Conservation (phyloP, 2,888 invertebrate species). For the Hypena proboscidalis region DNA sequence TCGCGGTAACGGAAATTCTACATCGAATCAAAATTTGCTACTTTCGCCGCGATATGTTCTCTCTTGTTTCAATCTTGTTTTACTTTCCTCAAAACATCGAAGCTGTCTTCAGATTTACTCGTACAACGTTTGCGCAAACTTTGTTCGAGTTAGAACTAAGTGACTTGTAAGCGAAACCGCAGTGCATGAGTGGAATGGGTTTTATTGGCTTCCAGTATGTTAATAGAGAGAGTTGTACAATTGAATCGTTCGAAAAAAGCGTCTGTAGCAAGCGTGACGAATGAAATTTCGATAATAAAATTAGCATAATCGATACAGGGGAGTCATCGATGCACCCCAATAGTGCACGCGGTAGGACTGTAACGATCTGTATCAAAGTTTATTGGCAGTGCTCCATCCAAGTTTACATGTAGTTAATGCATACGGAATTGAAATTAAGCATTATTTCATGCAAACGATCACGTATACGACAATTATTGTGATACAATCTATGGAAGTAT, state of each 20-base stretch:
- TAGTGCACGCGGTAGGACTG: constrained; percentile 40
- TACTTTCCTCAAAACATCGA: constrained; percentile 20
- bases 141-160: constrained; percentile 13
- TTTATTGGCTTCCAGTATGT: constrained; percentile 63
- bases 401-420: constrained; percentile 71
- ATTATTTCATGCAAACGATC: constrained; percentile 79
- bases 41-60: constrained; percentile 43
- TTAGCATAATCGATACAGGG: constrained; percentile 81
- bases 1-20: constrained; percentile 64
- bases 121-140: constrained; percentile 14
- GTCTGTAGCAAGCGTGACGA: constrained; percentile 59
- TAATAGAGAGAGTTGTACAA: constrained; percentile 48
- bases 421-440: constrained; percentile 78
- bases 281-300: constrained; percentile 78
- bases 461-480: constrained; percentile 65
- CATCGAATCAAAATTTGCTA: constrained; percentile 65
- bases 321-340: constrained; percentile 69
- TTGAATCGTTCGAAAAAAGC: constrained; percentile 55
- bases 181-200: constrained; percentile 43
- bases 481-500: constrained; percentile 65
- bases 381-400: constrained; percentile 72
- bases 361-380: constrained; percentile 68
- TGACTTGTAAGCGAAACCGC: constrained; percentile 23
- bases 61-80: constrained; percentile 36
- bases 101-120: constrained; percentile 1